These are phyloP conservation scores for Drosophila hawaiiensis DNA, from an alignment of 2,888 invertebrate species.

Conservation along the genomic window DNA sequence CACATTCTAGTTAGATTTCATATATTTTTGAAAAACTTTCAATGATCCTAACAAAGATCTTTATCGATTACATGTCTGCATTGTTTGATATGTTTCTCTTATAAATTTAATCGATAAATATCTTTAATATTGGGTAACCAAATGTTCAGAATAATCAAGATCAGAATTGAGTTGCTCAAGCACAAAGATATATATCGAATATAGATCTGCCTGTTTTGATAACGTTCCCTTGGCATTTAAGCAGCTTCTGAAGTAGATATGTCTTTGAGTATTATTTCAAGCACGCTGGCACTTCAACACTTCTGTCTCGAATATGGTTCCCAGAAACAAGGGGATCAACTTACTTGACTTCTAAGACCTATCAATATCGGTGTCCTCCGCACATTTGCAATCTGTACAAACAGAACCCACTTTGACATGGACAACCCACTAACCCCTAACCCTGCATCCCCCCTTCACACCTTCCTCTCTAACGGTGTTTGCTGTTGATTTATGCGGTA, in stretches of 20 bases:
- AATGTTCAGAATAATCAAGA: not conserved
- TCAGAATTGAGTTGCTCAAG: not conserved
- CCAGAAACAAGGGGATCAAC: not conserved
- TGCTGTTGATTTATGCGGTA: conserved; percentile 54
- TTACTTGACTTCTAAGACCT: not conserved
- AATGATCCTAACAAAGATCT: not conserved
- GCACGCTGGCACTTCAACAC: not conserved
- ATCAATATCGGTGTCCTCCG: conserved; percentile 15
- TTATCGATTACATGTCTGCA: no score
- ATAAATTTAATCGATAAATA: not conserved
- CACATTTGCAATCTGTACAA: conserved; percentile 30
- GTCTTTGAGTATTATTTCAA: not conserved
- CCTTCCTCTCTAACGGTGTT: not conserved
- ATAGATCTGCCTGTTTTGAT: not conserved
- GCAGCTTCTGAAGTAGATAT: not conserved
- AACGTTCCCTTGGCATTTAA: not conserved
- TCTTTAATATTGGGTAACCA: not conserved
- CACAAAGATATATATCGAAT: not conserved
- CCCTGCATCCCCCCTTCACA: not conserved
- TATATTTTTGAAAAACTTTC: no score
- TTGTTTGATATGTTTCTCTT: rapidly evolving
- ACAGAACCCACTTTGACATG: conserved; percentile 6
- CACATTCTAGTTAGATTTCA: no score
- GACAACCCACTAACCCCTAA: conserved; percentile 2
- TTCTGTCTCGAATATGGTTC: not conserved